phyloP scores from a whole-genome alignment of 2,113 vertebrate species.

The Neofelis nebulosa region DNA sequence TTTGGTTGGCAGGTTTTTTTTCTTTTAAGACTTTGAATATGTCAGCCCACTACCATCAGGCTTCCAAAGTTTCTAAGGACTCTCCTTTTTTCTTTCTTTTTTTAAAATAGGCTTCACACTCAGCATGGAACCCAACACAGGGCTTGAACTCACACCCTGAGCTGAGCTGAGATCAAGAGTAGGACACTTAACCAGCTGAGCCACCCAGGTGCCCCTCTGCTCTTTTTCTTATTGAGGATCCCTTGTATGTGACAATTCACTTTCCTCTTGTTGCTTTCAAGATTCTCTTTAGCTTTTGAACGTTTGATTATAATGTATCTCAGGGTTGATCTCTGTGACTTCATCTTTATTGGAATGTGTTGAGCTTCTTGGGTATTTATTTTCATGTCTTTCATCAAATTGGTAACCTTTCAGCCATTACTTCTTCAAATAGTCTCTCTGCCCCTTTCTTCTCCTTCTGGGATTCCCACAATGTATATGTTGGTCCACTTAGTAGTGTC shows the following conservation, averaged over 20 bases:
- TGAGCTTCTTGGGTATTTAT: not conserved
- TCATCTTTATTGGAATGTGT: not conserved
- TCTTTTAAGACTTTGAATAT: not conserved
- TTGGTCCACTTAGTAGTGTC: not conserved
- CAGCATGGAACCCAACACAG: too few relatives aligned
- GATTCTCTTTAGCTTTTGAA: not conserved
- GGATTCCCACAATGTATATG: not conserved
- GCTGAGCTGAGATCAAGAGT: too few relatives aligned
- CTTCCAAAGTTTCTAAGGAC: not conserved
- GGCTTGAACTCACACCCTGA: too few relatives aligned
- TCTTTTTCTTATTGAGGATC: not conserved
- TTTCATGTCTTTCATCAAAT: not conserved
- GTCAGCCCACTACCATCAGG: not conserved
- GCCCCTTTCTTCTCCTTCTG: not conserved
- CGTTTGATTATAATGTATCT: not conserved
- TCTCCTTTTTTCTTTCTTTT: too few relatives aligned
- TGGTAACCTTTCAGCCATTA: not conserved
- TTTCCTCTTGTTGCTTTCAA: not conserved
- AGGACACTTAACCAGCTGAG: too few relatives aligned
- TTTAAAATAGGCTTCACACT: too few relatives aligned
- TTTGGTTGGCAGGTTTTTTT: not conserved
- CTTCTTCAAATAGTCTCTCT: not conserved
- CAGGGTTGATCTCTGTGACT: not conserved
- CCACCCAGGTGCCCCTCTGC: not conserved
- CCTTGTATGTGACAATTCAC: not conserved